Percentiles rank a stretch among this genome's conserved stretches.
These are phyloP conservation scores for Macrotis lagotis DNA, from an alignment of 2,113 vertebrate genomes.

Conservation along the genomic window DNA sequence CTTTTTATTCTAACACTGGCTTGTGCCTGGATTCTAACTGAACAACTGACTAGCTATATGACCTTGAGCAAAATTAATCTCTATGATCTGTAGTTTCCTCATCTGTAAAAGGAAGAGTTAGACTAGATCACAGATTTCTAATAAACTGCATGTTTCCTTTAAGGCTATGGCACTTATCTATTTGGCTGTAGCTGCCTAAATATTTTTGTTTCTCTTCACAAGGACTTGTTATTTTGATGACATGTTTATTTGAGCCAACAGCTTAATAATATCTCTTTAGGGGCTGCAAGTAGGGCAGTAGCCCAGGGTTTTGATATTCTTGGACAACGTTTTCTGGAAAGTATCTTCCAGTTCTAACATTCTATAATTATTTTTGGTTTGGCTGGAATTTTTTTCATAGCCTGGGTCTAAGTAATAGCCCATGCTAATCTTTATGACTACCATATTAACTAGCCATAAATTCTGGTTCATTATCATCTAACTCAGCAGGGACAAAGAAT, in stretches of 20 bases:
- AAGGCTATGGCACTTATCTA: neutral
- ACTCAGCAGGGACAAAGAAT: neutral
- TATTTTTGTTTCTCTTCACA: neutral
- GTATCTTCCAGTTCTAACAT: neutral
- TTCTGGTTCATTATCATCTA: neutral
- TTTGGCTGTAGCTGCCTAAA: neutral
- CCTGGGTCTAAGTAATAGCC: neutral
- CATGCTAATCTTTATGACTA: neutral
- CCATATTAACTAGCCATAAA: neutral
- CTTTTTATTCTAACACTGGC: neutral
- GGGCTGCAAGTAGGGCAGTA: neutral
- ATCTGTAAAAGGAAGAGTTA: neutral
- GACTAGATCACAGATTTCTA: neutral
- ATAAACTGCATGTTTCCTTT: neutral
- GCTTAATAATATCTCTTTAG: neutral
- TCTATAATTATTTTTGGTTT: neutral
- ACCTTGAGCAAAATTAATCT: neutral
- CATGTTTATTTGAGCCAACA: neutral
- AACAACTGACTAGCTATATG: neutral
- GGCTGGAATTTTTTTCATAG: neutral
- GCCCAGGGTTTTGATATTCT: neutral
- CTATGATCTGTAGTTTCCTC: neutral
- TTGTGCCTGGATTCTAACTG: neutral
- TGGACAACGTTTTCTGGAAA: neutral
- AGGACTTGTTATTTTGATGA: neutral